These are phyloP conservation scores for Papilio helenus DNA, from an alignment of 1,140 invertebrate genomes.

Conservation along the genomic window DNA sequence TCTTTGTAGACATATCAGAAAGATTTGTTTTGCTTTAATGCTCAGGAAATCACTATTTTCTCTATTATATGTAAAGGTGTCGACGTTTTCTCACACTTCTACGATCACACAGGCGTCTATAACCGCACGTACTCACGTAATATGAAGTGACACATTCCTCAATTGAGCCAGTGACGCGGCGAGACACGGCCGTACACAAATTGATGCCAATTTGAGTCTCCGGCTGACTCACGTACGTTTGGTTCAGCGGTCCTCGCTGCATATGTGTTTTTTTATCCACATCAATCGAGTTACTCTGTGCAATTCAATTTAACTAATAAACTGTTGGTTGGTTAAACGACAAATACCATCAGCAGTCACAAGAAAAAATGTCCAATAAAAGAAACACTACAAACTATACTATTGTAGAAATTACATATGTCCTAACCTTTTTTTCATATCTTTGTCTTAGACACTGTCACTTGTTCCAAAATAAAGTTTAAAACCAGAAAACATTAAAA, in stretches of 20 bases:
- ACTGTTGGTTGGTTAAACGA: background rate
- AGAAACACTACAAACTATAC: background rate
- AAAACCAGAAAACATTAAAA: too few species aligned
- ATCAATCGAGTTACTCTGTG: background rate
- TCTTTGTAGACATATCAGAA: too few species aligned
- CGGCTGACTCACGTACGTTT: slow-evolving; percentile 69
- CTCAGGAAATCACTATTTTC: background rate
- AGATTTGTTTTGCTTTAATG: too few species aligned
- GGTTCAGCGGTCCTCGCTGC: background rate
- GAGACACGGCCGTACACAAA: slow-evolving; percentile 63
- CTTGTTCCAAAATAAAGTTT: too few species aligned
- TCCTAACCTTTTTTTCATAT: too few species aligned
- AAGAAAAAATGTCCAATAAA: background rate
- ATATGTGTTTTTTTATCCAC: background rate
- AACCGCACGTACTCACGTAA: slow-evolving; percentile 49
- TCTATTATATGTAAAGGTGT: background rate
- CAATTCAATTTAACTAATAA: background rate
- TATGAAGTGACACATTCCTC: slow-evolving; percentile 78
- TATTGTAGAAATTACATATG: too few species aligned
- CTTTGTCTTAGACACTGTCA: too few species aligned
- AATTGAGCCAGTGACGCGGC: slow-evolving; percentile 72
- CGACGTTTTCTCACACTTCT: background rate
- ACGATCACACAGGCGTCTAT: slow-evolving; percentile 24
- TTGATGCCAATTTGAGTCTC: slow-evolving; percentile 80
- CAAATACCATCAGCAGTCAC: background rate